These are phyloP conservation scores for Channa striata DNA, from an alignment of 2,797 vertebrate genomes.

Conservation along the genomic window DNA sequence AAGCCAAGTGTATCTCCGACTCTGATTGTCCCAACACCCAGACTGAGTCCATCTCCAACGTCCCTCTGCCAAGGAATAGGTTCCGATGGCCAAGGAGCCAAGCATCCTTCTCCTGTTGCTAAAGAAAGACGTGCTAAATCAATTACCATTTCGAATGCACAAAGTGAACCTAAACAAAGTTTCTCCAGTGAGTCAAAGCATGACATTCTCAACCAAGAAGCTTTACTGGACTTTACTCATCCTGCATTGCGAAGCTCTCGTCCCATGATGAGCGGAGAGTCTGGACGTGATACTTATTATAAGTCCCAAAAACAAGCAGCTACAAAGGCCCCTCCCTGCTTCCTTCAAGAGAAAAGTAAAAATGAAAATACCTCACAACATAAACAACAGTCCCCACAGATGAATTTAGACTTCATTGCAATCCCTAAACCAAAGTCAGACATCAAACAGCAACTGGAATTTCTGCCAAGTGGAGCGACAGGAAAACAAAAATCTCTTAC, in stretches of 20 bases:
- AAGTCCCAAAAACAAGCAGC: conserved; percentile 41
- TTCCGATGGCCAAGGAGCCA: conserved; percentile 42
- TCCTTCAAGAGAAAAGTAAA: conserved; percentile 67
- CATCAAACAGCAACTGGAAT: conserved; percentile 41
- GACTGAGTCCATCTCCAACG: conserved; percentile 66
- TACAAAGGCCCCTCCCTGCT: conserved; percentile 39
- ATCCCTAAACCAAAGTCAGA: conserved; percentile 40
- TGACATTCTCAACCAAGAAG: conserved; percentile 64
- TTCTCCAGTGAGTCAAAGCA: conserved; percentile 26
- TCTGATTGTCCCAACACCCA: conserved; percentile 62
- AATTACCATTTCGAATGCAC: conserved; percentile 72
- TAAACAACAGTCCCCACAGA: conserved; percentile 34
- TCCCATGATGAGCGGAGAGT: conserved; percentile 24
- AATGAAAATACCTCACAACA: conserved; percentile 52
- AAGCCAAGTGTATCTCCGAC: conserved; percentile 65
- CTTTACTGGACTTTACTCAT: conserved; percentile 62
- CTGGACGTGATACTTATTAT: conserved; percentile 29
- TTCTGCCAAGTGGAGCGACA: conserved; percentile 25
- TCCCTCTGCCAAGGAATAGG: conserved; percentile 43
- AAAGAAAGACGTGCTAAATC: conserved; percentile 67
- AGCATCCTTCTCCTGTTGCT: conserved; percentile 55
- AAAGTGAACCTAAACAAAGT: conserved; percentile 19
- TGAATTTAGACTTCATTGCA: conserved; percentile 44
- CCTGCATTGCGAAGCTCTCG: conserved; percentile 29
- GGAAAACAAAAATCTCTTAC: conserved; percentile 36